phyloP scores from a whole-genome alignment of 2,888 invertebrate species.

The Clepsis dumicolana region DNA sequence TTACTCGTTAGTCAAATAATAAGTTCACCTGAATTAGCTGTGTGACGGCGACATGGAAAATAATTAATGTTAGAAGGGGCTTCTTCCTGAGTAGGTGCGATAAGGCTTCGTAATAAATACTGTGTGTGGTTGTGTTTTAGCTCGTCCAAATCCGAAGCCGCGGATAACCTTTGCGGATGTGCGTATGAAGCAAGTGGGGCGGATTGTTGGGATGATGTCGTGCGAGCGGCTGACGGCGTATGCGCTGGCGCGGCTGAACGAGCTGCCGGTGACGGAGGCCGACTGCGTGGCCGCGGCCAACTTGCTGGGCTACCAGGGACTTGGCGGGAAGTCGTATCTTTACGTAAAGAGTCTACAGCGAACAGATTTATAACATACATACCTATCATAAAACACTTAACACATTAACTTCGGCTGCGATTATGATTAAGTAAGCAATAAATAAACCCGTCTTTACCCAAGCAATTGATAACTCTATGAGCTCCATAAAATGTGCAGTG shows the following conservation, averaged over 20 bases:
- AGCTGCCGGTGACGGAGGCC: slow-evolving; percentile 65
- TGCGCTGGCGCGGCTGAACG: slow-evolving; percentile 60
- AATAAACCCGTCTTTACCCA: background rate
- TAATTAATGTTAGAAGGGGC: slow-evolving; percentile 35
- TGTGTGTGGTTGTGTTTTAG: slow-evolving; percentile 56
- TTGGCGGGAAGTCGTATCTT: slow-evolving; percentile 64
- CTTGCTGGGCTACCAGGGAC: slow-evolving; percentile 57
- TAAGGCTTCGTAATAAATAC: slow-evolving; percentile 37
- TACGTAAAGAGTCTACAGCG: slow-evolving; percentile 52
- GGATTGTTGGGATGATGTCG: slow-evolving; percentile 71
- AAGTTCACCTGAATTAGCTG: slow-evolving; percentile 20
- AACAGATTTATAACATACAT: slow-evolving; percentile 51
- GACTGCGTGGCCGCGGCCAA: slow-evolving; percentile 59
- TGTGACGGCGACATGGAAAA: slow-evolving; percentile 27
- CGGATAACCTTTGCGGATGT: slow-evolving; percentile 67
- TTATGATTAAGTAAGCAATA: slow-evolving; percentile 14
- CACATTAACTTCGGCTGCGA: background rate
- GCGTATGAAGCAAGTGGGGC: slow-evolving; percentile 66
- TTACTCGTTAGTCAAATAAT: slow-evolving; percentile 54
- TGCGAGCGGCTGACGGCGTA: slow-evolving; percentile 72
- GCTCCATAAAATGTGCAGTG: slow-evolving; percentile 43
- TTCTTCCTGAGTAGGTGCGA: background rate
- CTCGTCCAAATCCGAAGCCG: slow-evolving; percentile 63
- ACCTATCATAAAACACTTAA: background rate
- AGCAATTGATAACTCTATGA: slow-evolving; percentile 32